Evolutionary conservation across 2,113 vertebrate species (phyloP), one percentile per base, ranked within the genome.

Genomic region (Cynocephalus volans): DNA sequence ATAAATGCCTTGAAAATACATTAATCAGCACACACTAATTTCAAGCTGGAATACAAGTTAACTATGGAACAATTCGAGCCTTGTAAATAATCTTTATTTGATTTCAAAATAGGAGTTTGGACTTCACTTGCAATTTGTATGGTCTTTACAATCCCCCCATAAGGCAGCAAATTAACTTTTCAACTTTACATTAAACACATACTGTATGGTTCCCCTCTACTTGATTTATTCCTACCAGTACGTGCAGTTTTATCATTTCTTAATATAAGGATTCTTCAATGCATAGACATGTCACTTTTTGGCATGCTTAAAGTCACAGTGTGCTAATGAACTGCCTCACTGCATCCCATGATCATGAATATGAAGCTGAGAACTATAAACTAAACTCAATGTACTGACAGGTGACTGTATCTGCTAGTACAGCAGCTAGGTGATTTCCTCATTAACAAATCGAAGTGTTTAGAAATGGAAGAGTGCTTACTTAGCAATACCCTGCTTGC

Each of bases 361-460:
- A 97, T 93, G 98, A 98, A 97, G 93, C 17, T 0, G 72, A 97
- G 81, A 96, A 97, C 97, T 95, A 95, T 93, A 98, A 97, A 97
- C 97, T 96, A 93, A 97, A 96, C 96, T 97, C 98, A 96, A 84
- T 95, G 95, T 98, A 88, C 97, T 98, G 97, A 87, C 76, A 97
- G 98, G 97, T 97, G 95, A 96, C 94, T 97, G 73, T 80, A 91
- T 84, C 95, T 97, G 96, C 97, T 97, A 95, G 90, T 93, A 93
- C 85, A 97, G 97, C 62, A 95, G 95, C 81, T 81, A 91, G 85
- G 95, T 96, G 93, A 97, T 96, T 94, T 97, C 96, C 89, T 96
- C 92, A 90, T 97, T 97, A 98, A 97, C 92, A 93, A 98, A 67
- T 33, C 95, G 96, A 96, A 96, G 92, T 96, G 94, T 93, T 97